These are phyloP conservation scores for Illadopsis cleaveri DNA, from an alignment of 2,113 vertebrate genomes.

Conservation along the genomic window DNA sequence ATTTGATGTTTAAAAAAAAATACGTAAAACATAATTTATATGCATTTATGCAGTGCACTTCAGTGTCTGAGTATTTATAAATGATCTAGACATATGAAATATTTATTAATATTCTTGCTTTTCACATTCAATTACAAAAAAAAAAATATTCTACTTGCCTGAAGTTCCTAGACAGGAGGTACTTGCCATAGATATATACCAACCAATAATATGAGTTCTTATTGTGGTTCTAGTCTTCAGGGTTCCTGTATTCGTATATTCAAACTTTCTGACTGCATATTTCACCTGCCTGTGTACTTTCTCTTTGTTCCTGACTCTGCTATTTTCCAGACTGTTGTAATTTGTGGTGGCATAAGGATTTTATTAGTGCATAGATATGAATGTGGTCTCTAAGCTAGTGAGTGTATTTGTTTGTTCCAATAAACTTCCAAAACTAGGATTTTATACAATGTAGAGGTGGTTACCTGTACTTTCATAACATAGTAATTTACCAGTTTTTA, in stretches of 20 bases:
- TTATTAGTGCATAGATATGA: not conserved
- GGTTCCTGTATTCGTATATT: not conserved
- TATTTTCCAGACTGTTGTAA: not conserved
- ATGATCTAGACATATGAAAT: not conserved
- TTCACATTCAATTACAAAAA: not conserved
- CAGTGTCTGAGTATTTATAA: not conserved
- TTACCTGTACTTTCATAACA: not conserved
- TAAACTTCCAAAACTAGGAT: not conserved
- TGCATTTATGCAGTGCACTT: not conserved
- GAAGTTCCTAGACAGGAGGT: not conserved
- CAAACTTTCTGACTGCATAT: not conserved
- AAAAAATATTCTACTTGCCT: not conserved
- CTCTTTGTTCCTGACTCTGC: not conserved
- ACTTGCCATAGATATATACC: not conserved
- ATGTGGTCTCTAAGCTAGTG: not conserved
- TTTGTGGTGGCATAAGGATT: not conserved
- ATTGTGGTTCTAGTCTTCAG: not conserved
- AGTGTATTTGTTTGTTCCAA: not conserved
- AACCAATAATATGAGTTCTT: not conserved
- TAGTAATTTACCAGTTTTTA: not conserved
- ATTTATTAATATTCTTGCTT: not conserved
- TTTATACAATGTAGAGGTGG: not conserved
- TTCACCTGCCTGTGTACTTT: not conserved
- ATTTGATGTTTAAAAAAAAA: slow-evolving; percentile 25
- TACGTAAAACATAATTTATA: not conserved